Conservation (phyloP, 2,888 invertebrate genomes). For the Dioctria rufipes region DNA sequence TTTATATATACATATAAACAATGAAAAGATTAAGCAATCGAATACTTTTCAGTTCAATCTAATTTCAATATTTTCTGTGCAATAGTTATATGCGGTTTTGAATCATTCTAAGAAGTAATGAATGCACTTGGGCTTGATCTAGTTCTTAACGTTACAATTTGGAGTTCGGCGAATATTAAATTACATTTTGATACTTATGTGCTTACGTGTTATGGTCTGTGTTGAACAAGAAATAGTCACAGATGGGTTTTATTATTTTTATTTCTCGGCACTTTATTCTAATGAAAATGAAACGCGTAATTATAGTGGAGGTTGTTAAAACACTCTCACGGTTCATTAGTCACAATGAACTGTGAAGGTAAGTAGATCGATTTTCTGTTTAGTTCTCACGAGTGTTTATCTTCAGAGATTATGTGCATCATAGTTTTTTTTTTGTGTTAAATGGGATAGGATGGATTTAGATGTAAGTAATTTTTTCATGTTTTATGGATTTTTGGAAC, state of each 20-base stretch:
- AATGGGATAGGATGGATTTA: too few species aligned
- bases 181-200: background rate
- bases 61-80: background rate
- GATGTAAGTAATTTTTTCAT: too few species aligned
- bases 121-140: constrained; percentile 1
- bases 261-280: background rate
- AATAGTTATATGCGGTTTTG: background rate
- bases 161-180: background rate
- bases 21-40: too few species aligned
- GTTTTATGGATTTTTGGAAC: too few species aligned
- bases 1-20: too few species aligned
- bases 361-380: background rate
- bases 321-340: too few species aligned
- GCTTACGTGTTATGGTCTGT: background rate
- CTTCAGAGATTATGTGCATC: background rate
- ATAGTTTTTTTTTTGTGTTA: too few species aligned
- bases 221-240: background rate
- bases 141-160: background rate
- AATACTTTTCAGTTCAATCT: background rate
- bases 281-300: background rate
- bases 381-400: background rate
- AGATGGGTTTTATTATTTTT: background rate
- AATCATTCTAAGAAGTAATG: background rate
- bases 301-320: background rate
- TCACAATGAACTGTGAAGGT: background rate